These are phyloP conservation scores for Rhadina sibilatrix DNA, from an alignment of 2,113 vertebrate species.

Conservation along the genomic window DNA sequence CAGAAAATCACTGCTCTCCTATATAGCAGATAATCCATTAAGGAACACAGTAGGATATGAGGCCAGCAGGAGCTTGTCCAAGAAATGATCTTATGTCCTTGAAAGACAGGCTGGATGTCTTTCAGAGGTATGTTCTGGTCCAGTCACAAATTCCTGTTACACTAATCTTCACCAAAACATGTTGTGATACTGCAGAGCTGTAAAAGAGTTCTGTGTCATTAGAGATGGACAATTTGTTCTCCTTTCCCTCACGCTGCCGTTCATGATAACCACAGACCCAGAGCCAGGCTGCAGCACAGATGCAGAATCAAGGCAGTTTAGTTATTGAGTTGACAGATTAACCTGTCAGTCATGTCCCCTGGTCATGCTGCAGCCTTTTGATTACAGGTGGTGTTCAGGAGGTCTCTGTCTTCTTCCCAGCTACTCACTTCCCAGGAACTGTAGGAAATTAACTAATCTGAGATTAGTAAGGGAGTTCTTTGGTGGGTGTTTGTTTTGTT, in stretches of 20 bases:
- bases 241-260: background rate
- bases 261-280: background rate
- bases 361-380: background rate
- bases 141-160: background rate
- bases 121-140: background rate
- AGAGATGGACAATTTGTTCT: background rate
- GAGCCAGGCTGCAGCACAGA: background rate
- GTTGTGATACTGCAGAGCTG: background rate
- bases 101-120: background rate
- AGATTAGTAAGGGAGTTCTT: fast-evolving
- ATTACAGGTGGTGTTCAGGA: background rate
- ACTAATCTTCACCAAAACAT: background rate
- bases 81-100: background rate
- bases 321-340: background rate
- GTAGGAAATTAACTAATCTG: background rate
- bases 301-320: background rate
- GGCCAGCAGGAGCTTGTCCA: background rate
- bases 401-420: background rate
- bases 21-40: background rate
- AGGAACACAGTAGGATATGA: background rate
- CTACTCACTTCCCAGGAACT: background rate
- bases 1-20: background rate
- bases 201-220: background rate
- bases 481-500: too few relatives aligned
- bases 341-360: background rate